A percentile compares a stretch with the other conserved stretches of the same genome.
Conservation (phyloP, 2,797 vertebrate species). For the Acomys russatus region DNA sequence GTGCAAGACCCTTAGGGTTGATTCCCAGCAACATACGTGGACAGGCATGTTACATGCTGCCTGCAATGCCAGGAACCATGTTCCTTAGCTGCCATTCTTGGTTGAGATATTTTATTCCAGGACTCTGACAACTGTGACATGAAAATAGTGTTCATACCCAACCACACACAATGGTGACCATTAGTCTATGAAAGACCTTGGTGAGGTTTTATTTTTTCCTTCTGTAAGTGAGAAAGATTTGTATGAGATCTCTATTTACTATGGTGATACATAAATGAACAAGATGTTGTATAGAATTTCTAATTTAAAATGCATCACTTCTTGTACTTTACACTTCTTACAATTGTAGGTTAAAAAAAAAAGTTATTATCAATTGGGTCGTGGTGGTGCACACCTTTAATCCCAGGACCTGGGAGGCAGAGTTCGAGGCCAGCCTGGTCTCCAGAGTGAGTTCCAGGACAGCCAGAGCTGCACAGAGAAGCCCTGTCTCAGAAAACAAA, state of each 20-base stretch:
- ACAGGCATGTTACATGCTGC: not conserved
- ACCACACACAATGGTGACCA: no score
- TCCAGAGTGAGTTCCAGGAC: not conserved
- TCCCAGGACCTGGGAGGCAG: not conserved
- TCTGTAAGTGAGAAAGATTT: not conserved
- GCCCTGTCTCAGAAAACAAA: not conserved
- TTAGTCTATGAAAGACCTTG: not conserved
- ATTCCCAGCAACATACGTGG: not conserved
- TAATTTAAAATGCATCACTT: not conserved
- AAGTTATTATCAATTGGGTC: not conserved
- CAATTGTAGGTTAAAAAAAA: not conserved
- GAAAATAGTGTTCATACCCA: not conserved
- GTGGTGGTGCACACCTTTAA: not conserved
- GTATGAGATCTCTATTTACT: not conserved
- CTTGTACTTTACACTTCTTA: not conserved
- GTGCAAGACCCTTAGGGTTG: not conserved
- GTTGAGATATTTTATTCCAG: not conserved
- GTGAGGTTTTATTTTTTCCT: not conserved
- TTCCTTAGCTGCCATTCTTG: not conserved
- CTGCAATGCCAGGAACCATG: not conserved
- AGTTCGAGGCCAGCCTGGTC: not conserved
- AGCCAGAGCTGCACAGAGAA: not conserved
- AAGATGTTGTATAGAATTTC: not conserved
- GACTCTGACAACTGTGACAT: not conserved
- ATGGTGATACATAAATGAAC: not conserved